Conservation (phyloP, 2,113 vertebrate genomes). For the Apteryx owenii region DNA sequence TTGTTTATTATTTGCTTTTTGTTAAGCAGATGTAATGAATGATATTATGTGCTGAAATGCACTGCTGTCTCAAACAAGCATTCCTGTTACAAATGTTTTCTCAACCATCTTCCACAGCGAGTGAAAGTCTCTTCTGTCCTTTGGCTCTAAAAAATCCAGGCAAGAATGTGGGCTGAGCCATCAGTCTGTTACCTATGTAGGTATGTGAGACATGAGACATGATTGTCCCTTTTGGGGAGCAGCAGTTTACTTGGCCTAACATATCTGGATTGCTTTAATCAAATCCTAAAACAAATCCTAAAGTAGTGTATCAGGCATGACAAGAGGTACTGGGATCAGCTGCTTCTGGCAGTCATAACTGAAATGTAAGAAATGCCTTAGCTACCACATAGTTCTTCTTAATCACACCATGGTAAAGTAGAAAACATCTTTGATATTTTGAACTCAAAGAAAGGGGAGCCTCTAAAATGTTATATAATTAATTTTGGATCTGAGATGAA, state of each 20-base stretch:
- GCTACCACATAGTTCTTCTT: not conserved
- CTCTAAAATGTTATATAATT: not conserved
- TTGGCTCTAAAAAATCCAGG: not conserved
- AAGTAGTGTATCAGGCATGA: no score
- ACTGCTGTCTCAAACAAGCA: not conserved
- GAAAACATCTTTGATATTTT: not conserved
- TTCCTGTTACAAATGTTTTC: not conserved
- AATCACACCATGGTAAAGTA: not conserved
- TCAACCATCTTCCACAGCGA: not conserved
- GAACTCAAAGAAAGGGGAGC: no score
- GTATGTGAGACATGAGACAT: not conserved
- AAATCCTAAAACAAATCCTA: no score
- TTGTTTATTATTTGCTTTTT: not conserved
- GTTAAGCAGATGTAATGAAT: not conserved
- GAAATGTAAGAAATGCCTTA: not conserved
- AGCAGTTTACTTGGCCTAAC: no score
- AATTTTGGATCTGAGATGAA: not conserved
- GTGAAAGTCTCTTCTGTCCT: not conserved
- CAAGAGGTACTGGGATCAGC: no score
- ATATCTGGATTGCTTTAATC: no score
- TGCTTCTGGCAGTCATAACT: no score
- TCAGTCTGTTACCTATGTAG: not conserved
- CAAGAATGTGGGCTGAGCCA: not conserved
- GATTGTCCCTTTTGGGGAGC: not conserved
- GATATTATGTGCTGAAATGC: not conserved